Base-by-base conservation (phyloP, 1,140 invertebrate genomes). In the Druon quercuslanigerum region DNA sequence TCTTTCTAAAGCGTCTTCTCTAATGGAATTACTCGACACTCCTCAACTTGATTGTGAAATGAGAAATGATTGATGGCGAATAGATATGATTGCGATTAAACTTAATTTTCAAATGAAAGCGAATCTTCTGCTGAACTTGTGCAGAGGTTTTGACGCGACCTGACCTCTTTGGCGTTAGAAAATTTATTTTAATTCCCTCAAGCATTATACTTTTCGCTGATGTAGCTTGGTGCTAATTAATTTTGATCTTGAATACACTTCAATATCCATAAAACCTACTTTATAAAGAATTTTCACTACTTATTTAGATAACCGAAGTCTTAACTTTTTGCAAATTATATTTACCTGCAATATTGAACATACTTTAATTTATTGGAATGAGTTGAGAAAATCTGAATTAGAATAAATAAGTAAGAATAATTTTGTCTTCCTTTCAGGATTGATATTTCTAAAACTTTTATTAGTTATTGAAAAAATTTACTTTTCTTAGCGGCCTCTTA, bases 1-100 rank as follows among this genome's bases (percentile, higher is more conserved):
- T 16, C 16, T n/a, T n/a, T 54, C 51, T 54, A 54, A 54, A 54
- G 6, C 51, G 17, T 54, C 51, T 54, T 54, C 51, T 54, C 51
- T 2, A 17, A 17, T 54, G 51, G 17, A 17, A 54, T 54, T n/a
- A 54, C 51, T 54, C 51, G 51, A 54, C 51, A 54, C 51, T 54
- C 51, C 51, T 54, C 51, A 17, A 54, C 51, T 54, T 54, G 51
- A 54, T 54, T 54, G 17, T 17, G 51, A 54, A 54, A 54, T 13
- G 51, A 52, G 14, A 13, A 52, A 52, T 54, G 51, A 54, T 54
- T 54, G 51, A 54, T 54, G 14, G 51, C 12, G 51, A 54, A 54
- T 54, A 17, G 51, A 54, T 6, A 54, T 54, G 51, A 54, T 54
- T 54, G 51, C 51, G 51, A 16, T 17, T 54, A 16, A 54, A 5